Evolutionary conservation across 2,888 invertebrate species (phyloP), one percentile per base, ranked within the genome.

Genomic region (Trisateles emortualis): DNA sequence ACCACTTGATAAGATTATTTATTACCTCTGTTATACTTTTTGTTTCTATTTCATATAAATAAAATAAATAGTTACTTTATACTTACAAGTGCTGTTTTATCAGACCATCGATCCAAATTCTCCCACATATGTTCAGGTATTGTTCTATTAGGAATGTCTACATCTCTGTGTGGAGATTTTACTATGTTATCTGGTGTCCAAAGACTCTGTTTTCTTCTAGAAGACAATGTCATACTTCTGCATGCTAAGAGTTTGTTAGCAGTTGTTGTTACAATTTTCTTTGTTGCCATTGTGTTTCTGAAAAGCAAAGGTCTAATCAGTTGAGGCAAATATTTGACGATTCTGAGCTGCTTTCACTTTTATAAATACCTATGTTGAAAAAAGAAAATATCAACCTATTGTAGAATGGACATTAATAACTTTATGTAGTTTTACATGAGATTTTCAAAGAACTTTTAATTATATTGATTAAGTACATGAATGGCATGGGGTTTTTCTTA

Each of bases 11-110:
- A n/a, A n/a, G n/a, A n/a, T n/a, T n/a, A n/a, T n/a, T n/a, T n/a
- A n/a, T n/a, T n/a, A n/a, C n/a, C n/a, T n/a, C n/a, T n/a, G n/a
- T n/a, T n/a, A n/a, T n/a, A n/a, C n/a, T n/a, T n/a, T n/a, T n/a
- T n/a, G n/a, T n/a, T n/a, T n/a, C n/a, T n/a, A n/a, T 19, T 3
- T 19, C 5, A 3, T 19, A 19, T 19, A 19, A 5, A 2, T 19
- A 3, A 19, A 19, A 19, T 3, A 19, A 19, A 26, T 6, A 26
- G 9, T 26, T 30, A 42, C 17, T 0, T n/a, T 17, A 36, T 55
- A 91, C 94, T 90, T 87, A 96, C 96, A 81, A 95, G 52, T 16
- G 96, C 96, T 0, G 93, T 93, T 76, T 93, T 93, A 52, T 95
- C 93, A 13, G 94, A 88, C 95, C 95, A 96, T 74, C 90, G 93